Conservation (phyloP, 1,140 invertebrate genomes). For the Hesperophylax magnus region DNA sequence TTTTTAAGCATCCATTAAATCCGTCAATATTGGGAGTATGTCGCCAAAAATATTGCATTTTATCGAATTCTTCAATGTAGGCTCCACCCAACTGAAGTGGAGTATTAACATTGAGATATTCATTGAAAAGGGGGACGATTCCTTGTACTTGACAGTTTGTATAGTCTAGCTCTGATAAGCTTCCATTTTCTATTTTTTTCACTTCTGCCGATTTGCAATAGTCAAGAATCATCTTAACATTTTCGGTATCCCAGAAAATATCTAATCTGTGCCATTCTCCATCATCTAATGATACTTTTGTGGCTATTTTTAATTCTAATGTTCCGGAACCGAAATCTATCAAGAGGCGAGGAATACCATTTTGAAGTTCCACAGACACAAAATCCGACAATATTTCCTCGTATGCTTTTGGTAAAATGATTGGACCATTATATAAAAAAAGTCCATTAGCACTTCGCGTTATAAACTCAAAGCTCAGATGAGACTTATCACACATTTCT, state of each 20-base stretch:
- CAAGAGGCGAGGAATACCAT: conserved; percentile 76
- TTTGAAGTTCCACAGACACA: conserved; percentile 76
- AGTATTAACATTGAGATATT: conserved; percentile 78
- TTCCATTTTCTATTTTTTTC: conserved; percentile 72
- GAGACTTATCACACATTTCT: conserved; percentile 77
- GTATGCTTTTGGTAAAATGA: conserved; percentile 71
- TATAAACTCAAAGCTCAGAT: conserved; percentile 79
- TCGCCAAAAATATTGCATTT: conserved; percentile 87
- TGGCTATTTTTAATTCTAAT: conserved; percentile 72
- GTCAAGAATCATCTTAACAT: conserved; percentile 76
- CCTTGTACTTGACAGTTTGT: conserved; percentile 74
- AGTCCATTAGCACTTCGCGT: conserved; percentile 75
- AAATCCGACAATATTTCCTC: conserved; percentile 74
- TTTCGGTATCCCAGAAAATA: conserved; percentile 76
- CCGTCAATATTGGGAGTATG: conserved; percentile 88
- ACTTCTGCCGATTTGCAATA: conserved; percentile 72
- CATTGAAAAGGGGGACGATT: conserved; percentile 76
- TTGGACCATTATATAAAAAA: conserved; percentile 80
- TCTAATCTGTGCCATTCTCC: conserved; percentile 80
- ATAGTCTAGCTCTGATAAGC: conserved; percentile 71
- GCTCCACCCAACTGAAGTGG: conserved; percentile 70
- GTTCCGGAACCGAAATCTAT: conserved; percentile 80
- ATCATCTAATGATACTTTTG: conserved; percentile 73
- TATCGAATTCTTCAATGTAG: conserved; percentile 85
- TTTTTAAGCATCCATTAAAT: conserved; percentile 95